Percentiles rank a stretch among this genome's conserved stretches.
Conservation (phyloP, 2,113 vertebrate genomes). For the Callipepla squamata region DNA sequence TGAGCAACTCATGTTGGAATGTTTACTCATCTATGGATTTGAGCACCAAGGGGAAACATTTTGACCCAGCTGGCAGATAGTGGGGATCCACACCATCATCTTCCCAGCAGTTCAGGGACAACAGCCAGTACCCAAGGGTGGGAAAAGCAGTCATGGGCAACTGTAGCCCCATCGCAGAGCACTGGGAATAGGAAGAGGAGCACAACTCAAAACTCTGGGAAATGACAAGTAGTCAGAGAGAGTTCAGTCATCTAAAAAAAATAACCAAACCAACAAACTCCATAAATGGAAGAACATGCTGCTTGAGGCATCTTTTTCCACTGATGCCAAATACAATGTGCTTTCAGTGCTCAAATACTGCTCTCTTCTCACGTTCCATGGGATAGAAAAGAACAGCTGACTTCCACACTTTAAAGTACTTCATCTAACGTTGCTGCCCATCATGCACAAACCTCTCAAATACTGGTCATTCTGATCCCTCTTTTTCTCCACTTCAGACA, state of each 20-base stretch:
- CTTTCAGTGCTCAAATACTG: not conserved
- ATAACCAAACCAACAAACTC: not conserved
- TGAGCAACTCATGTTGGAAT: not conserved
- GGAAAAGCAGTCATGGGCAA: not conserved
- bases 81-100: not conserved
- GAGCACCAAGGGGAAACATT: not conserved
- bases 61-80: not conserved
- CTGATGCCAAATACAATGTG: not conserved
- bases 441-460: not conserved
- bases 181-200: not conserved
- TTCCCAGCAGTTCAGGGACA: not conserved
- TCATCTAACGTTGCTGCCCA: not conserved
- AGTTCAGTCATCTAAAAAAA: not conserved
- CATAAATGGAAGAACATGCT: not conserved
- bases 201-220: not conserved
- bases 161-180: not conserved
- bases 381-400: not conserved
- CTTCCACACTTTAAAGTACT: not conserved
- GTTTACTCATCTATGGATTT: not conserved
- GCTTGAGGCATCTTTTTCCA: not conserved
- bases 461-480: not conserved
- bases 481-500: not conserved
- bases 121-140: not conserved
- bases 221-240: not conserved
- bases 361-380: not conserved